Conservation (phyloP, 2,797 vertebrate genomes). For the Anisognathus igniventris region DNA sequence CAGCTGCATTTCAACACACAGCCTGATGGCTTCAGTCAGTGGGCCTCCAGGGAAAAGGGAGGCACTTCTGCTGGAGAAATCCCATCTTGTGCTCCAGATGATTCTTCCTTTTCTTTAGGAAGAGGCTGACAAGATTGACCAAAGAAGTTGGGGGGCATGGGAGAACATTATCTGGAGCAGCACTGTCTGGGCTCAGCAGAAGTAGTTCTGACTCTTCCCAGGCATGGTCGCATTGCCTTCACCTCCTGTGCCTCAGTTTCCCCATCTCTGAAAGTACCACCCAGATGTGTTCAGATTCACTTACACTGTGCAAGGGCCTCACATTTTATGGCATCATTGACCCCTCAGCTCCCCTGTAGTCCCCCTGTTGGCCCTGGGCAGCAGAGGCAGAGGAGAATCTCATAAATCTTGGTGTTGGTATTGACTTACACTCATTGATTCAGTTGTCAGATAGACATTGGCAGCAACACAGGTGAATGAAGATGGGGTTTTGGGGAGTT, state of each 20-base stretch:
- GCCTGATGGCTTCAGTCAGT: background rate
- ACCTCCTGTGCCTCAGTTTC: background rate
- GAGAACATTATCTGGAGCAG: rapidly evolving
- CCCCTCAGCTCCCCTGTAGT: background rate
- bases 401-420: background rate
- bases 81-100: background rate
- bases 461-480: background rate
- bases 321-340: background rate
- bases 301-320: rapidly evolving
- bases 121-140: background rate
- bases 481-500: background rate
- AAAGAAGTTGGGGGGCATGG: rapidly evolving
- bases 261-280: background rate
- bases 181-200: background rate
- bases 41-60: background rate
- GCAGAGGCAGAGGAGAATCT: background rate
- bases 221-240: rapidly evolving
- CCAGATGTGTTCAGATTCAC: rapidly evolving
- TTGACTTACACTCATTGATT: background rate
- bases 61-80: background rate
- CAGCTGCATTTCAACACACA: background rate
- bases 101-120: background rate
- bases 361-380: background rate
- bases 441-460: background rate
- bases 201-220: background rate